Percentiles rank a stretch among this genome's conserved stretches.
Conservation (phyloP, 2,113 vertebrate genomes). For the Pomatorhinus ruficollis region DNA sequence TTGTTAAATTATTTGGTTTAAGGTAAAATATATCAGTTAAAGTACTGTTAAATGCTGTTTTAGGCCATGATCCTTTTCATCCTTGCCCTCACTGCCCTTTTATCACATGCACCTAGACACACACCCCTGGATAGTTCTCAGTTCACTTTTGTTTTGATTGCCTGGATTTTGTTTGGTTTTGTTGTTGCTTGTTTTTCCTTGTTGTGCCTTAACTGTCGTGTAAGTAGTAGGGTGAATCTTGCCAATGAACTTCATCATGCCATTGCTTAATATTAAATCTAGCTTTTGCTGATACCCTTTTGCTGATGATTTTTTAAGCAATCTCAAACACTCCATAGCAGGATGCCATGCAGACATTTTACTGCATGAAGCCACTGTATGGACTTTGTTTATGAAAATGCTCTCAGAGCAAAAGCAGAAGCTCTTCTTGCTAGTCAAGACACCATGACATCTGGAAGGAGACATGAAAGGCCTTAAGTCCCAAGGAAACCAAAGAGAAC, state of each 20-base stretch:
- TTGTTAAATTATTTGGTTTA: background rate
- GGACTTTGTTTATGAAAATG: background rate
- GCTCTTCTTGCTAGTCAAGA: background rate
- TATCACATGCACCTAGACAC: background rate
- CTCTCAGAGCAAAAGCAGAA: background rate
- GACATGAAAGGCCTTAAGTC: background rate
- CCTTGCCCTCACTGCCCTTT: background rate
- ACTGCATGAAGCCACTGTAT: background rate
- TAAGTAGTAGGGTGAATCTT: background rate
- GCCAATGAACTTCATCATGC: background rate
- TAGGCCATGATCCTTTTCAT: background rate
- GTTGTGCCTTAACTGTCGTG: background rate
- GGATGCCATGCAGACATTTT: background rate
- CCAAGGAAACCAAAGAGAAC: background rate
- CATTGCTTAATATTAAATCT: background rate
- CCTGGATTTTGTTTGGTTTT: background rate
- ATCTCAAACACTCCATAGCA: background rate
- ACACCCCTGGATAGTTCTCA: background rate
- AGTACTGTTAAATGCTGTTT: background rate
- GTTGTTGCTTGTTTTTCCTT: background rate
- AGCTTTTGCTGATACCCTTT: background rate
- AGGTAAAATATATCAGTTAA: background rate
- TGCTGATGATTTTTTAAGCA: background rate
- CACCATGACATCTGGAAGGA: background rate
- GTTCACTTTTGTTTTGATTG: background rate